These are phyloP conservation scores for Platycnemis pennipes DNA, from an alignment of 2,888 invertebrate genomes.

Conservation along the genomic window DNA sequence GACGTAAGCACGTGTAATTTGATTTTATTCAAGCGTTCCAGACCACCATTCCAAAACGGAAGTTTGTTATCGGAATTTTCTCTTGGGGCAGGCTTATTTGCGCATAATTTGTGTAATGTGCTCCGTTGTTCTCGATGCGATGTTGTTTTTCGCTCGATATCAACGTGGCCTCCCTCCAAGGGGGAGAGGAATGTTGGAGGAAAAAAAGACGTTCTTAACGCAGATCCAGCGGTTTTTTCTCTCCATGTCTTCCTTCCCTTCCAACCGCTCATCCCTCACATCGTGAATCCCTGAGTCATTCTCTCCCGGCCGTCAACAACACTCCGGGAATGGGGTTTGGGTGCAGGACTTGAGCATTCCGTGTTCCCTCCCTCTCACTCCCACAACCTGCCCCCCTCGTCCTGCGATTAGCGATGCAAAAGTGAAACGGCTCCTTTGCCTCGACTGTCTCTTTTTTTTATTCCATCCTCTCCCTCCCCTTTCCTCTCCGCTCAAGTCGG, in stretches of 20 bases:
- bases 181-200: not conserved
- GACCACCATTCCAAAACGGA: not conserved
- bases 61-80: not conserved
- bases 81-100: not conserved
- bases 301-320: not conserved
- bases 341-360: not conserved
- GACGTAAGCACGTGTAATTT: not conserved
- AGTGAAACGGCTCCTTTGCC: not conserved
- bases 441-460: not conserved
- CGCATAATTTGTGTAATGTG: not conserved
- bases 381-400: not conserved
- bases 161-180: not conserved
- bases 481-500: not conserved
- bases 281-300: not conserved
- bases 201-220: not conserved
- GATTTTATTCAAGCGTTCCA: not conserved
- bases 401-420: slow-evolving; percentile 16
- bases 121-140: not conserved
- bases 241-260: not conserved
- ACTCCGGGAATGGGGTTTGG: not conserved
- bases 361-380: too few relatives aligned
- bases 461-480: not conserved
- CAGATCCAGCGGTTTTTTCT: not conserved
- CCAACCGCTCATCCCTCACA: not conserved
- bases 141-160: not conserved